A percentile compares a stretch with the other conserved stretches of the same genome.
phyloP scores from a whole-genome alignment of 2,797 vertebrate genomes.

The Rhinophrynus dorsalis region DNA sequence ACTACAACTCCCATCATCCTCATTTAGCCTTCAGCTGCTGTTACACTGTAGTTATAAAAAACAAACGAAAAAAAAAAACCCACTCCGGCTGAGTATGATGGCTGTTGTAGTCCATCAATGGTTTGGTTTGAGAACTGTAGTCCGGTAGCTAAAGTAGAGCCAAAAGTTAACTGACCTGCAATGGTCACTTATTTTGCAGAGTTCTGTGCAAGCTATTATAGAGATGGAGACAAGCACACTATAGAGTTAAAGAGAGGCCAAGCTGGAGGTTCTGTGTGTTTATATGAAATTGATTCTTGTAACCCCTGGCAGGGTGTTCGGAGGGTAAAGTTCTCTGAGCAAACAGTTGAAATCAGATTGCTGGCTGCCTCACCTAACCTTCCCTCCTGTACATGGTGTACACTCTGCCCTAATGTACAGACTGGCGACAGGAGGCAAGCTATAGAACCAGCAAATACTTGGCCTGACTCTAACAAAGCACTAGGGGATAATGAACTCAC shows the following conservation, averaged over 20 bases:
- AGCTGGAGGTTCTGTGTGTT: neutral
- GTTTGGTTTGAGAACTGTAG: no score
- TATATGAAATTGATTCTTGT: neutral
- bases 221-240: no score
- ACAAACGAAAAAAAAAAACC: no score
- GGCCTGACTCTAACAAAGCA: neutral
- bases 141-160: no score
- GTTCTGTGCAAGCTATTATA: no score
- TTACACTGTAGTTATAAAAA: no score
- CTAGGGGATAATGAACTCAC: neutral
- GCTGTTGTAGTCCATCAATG: no score
- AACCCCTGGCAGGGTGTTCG: neutral
- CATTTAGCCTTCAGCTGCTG: no score
- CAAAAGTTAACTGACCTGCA: no score
- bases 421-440: neutral
- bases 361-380: constrained; percentile 5
- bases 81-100: no score
- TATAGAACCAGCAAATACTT: neutral
- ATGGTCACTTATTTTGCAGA: no score
- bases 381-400: neutral
- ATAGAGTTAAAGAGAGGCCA: neutral
- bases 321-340: neutral
- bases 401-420: constrained; percentile 16
- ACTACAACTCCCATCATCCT: no score
- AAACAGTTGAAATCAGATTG: constrained; percentile 9